Base-by-base conservation (phyloP, 2,113 vertebrate species). In the Gadus macrocephalus region DNA sequence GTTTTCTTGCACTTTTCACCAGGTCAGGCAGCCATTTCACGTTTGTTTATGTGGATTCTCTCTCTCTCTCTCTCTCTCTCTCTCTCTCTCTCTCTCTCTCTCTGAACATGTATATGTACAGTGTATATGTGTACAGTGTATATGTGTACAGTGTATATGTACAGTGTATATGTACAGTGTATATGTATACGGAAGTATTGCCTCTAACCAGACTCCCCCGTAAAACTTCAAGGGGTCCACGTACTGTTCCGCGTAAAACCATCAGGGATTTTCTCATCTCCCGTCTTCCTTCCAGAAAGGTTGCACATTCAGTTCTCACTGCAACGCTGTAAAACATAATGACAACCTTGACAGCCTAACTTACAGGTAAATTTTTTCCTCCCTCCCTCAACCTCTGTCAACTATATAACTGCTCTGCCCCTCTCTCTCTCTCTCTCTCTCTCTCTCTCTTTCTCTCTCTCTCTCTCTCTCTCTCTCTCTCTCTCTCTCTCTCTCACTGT, bases 321-420 rank as follows among this genome's bases (percentile, higher is more conserved):
- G 78, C 78, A 77, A 79, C 53, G 69, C 77, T 59, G 76, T 85
- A 81, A 86, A 87, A 80, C 76, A 83, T 76, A 72, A 83, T 85
- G 85, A 87, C 84, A 85, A 72, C 63, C 16, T 31, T 66, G 70
- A 49, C 65, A 20, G 28, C 72, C 12, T 20, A 19, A 71, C 72
- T 78, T 70, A 56, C 28, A 0, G 42, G 72, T 81, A 62, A 58
- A 25, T 80, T 60, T 73, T 66, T 49, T 42, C 9, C 42, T 74
- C 28, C 19, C 62, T 74, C 62, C 19, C 62, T 17, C 27, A 9
- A 15, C 28, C 20, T 5, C 42, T 19, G 49, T 68, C 53, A 11
- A 49, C 42, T 9, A 49, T 15, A n/a, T 15, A n/a, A 15, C 65
- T 53, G 28, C 35, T 62, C 63, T 17, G 22, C 80, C 58, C 78